Conservation (phyloP, 2,888 invertebrate genomes). For the Cerastis leucographa region DNA sequence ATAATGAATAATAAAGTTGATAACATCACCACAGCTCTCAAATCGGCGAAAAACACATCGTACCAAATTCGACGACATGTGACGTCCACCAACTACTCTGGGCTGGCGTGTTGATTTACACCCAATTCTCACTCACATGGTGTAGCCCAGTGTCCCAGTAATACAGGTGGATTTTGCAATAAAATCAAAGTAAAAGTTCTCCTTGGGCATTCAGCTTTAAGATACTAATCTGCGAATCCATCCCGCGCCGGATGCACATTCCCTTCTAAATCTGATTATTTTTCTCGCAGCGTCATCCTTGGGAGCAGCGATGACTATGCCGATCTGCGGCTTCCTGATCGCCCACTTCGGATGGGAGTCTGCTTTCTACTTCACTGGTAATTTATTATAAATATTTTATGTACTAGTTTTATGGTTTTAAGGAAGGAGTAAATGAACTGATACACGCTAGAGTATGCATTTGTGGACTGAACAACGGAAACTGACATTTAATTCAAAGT, state of each 20-base stretch:
- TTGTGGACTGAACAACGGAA: no score
- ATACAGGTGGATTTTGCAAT: no score
- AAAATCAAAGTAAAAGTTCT: background rate
- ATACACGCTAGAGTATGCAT: no score
- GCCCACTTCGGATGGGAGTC: conserved; percentile 96
- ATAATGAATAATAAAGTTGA: no score
- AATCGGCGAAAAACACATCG: background rate
- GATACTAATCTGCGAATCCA: background rate
- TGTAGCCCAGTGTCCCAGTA: no score
- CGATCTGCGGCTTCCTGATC: conserved; percentile 95
- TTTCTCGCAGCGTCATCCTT: conserved; percentile 94
- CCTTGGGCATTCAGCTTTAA: background rate
- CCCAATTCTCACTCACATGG: background rate
- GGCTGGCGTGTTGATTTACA: background rate
- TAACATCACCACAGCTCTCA: background rate
- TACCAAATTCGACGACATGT: background rate
- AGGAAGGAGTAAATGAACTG: background rate
- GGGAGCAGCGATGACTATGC: conserved; percentile 97
- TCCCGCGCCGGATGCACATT: background rate
- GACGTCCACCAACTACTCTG: background rate
- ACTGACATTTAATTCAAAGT: no score
- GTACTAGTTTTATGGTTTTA: background rate
- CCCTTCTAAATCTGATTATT: conserved; percentile 34
- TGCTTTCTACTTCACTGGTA: conserved; percentile 96
- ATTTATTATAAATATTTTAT: conserved; percentile 54